Percentiles rank a stretch among this genome's conserved stretches.
phyloP scores from a whole-genome alignment of 30 jellyfish, hydroid and myxozoan genomes.

The Aurelia aurita complex sp. Pacific region DNA sequence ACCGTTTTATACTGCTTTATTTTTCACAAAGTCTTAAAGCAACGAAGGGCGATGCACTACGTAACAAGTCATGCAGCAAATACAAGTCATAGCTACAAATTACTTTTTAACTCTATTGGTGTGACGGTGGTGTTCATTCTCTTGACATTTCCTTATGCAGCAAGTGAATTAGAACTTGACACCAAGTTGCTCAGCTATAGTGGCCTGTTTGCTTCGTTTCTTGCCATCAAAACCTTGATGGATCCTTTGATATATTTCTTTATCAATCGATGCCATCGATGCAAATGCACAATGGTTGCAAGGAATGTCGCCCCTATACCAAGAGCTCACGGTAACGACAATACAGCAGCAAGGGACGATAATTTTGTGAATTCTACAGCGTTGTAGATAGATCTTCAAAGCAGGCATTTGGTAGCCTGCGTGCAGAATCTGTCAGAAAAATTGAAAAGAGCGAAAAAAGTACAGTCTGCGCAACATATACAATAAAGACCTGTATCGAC shows the following conservation, averaged over 20 bases:
- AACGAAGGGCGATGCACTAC: background rate
- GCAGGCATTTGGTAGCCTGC: too few species aligned
- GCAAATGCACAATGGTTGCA: too few species aligned
- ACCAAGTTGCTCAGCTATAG: background rate
- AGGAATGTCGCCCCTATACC: too few species aligned
- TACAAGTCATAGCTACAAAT: background rate
- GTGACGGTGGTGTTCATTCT: background rate
- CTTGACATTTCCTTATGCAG: background rate
- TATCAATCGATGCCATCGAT: background rate
- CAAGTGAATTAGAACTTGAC: background rate
- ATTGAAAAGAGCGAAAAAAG: too few species aligned
- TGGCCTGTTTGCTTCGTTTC: background rate
- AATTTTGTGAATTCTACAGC: too few species aligned
- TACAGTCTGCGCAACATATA: too few species aligned
- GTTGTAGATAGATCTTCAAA: too few species aligned
- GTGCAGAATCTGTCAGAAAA: too few species aligned
- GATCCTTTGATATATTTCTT: conserved; percentile 12
- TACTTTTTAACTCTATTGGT: conserved; percentile 10
- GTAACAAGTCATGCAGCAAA: background rate
- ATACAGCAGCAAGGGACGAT: too few species aligned
- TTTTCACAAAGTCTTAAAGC: background rate
- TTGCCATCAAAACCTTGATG: background rate
- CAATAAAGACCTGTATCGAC: too few species aligned
- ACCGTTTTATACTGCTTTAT: background rate
- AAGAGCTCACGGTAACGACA: too few species aligned